These are phyloP conservation scores for Drosophila mimetica DNA, from an alignment of 2,888 invertebrate species.

Conservation along the genomic window DNA sequence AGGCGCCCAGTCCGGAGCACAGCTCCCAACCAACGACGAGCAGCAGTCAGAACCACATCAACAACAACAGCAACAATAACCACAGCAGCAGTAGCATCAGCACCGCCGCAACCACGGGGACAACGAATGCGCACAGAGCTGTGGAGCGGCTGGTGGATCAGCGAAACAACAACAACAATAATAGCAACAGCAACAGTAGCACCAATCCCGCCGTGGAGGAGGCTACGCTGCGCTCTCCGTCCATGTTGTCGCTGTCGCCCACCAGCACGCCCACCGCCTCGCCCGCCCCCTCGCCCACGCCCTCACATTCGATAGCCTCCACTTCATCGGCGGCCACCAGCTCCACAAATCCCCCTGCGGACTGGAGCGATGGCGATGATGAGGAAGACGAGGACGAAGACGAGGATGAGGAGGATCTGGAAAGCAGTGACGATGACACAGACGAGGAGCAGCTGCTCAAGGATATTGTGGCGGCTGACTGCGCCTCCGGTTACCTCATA, in stretches of 20 bases:
- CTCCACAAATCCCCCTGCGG: conserved; percentile 79
- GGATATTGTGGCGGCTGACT: conserved; percentile 82
- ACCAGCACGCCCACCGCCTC: conserved; percentile 80
- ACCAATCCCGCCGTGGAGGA: conserved; percentile 27
- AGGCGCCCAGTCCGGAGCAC: conserved; percentile 75
- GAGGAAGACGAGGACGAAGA: conserved; percentile 53
- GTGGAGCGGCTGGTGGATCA: conserved; percentile 69
- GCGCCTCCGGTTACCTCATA: conserved; percentile 84
- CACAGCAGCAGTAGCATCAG: conserved; percentile 18
- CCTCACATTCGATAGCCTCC: conserved; percentile 80
- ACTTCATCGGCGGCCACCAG: conserved; percentile 77
- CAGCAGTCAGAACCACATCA: conserved; percentile 23
- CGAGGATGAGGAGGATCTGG: conserved; percentile 61
- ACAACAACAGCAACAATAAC: conserved; percentile 32
- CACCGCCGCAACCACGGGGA: conserved; percentile 6
- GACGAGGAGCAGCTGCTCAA: conserved; percentile 62
- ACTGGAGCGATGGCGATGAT: conserved; percentile 77
- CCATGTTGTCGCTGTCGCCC: conserved; percentile 73
- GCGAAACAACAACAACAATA: conserved; percentile 65
- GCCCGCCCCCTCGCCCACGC: conserved; percentile 80
- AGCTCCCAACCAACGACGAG: conserved; percentile 39
- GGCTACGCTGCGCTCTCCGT: conserved; percentile 63
- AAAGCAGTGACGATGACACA: conserved; percentile 58
- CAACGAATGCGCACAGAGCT: conserved; percentile 57
- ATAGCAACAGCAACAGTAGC: conserved; percentile 44